Percentiles rank a stretch among this genome's conserved stretches.
phyloP scores from a whole-genome alignment of 1,140 invertebrate species.

The Ooceraea biroi region DNA sequence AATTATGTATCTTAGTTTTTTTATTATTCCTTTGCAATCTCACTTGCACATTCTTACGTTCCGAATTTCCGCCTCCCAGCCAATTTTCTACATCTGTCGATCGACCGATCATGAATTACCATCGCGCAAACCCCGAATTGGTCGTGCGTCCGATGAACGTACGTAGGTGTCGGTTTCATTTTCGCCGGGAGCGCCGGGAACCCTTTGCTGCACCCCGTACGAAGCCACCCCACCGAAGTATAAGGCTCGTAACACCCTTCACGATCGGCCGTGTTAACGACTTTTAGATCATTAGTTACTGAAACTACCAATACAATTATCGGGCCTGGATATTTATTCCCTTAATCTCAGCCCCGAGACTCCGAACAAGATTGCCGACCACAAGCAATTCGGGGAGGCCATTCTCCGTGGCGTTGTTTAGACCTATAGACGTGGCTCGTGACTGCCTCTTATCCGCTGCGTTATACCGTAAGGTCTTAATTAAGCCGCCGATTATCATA shows the following conservation, averaged over 20 bases:
- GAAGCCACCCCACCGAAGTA: conserved; percentile 38
- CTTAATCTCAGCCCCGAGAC: conserved; percentile 80
- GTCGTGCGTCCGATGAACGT: conserved; percentile 71
- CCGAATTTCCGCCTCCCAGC: neutral
- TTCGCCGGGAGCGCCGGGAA: conserved; percentile 69
- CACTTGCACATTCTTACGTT: neutral
- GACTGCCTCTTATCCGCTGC: conserved; percentile 44
- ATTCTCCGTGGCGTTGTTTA: conserved; percentile 64
- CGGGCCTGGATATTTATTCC: conserved; percentile 84
- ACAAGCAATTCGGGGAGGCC: conserved; percentile 76
- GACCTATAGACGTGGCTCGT: conserved; percentile 9
- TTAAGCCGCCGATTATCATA: conserved; percentile 71
- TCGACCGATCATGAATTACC: conserved; percentile 78
- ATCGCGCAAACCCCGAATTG: conserved; percentile 79
- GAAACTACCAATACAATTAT: conserved; percentile 87
- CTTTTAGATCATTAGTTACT: conserved; percentile 87
- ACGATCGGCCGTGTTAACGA: conserved; percentile 82
- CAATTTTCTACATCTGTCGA: conserved; percentile 57
- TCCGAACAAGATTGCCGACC: conserved; percentile 74
- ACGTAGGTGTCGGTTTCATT: conserved; percentile 80
- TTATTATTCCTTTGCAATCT: too few species aligned
- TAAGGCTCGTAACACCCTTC: conserved; percentile 79
- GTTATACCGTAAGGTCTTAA: conserved; percentile 67
- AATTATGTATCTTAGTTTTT: neutral
- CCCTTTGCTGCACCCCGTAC: neutral